These are phyloP conservation scores for Sigmodon hispidus DNA, from an alignment of 2,113 vertebrate species.

Conservation along the genomic window DNA sequence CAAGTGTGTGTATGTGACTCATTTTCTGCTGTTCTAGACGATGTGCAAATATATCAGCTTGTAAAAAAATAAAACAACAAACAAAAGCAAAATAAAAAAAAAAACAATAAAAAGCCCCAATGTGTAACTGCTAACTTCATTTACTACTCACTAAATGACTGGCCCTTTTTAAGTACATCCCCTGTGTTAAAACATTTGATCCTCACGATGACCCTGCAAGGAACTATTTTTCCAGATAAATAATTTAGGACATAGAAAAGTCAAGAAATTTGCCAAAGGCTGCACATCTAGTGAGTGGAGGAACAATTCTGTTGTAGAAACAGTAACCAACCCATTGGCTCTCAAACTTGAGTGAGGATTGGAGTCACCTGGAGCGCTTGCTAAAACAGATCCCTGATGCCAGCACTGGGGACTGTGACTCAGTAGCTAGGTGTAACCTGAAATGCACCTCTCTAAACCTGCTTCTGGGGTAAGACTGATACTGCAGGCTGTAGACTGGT, in stretches of 20 bases:
- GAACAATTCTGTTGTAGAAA: conserved; percentile 40
- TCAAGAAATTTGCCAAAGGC: conserved; percentile 62
- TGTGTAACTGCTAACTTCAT: neutral
- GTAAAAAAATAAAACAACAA: no score
- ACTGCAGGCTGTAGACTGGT: neutral
- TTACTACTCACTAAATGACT: neutral
- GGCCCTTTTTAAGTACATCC: conserved; percentile 1
- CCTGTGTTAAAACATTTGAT: conserved; percentile 51
- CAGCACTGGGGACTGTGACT: neutral
- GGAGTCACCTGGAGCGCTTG: neutral
- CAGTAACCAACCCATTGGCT: neutral
- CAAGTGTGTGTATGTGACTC: neutral
- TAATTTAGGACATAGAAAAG: conserved; percentile 47
- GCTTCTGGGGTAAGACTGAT: neutral
- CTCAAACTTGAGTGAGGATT: neutral
- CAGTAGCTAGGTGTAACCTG: neutral
- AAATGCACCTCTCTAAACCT: neutral
- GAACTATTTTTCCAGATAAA: conserved; percentile 57
- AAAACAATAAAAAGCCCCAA: no score
- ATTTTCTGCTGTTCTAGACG: neutral
- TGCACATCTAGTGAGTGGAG: neutral
- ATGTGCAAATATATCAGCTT: no score
- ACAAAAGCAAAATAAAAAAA: no score
- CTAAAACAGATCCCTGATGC: neutral
- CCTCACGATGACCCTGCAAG: neutral